Evolutionary conservation across 2,797 vertebrate genomes (phyloP).

Genomic region (Acipenser transmontanus): DNA sequence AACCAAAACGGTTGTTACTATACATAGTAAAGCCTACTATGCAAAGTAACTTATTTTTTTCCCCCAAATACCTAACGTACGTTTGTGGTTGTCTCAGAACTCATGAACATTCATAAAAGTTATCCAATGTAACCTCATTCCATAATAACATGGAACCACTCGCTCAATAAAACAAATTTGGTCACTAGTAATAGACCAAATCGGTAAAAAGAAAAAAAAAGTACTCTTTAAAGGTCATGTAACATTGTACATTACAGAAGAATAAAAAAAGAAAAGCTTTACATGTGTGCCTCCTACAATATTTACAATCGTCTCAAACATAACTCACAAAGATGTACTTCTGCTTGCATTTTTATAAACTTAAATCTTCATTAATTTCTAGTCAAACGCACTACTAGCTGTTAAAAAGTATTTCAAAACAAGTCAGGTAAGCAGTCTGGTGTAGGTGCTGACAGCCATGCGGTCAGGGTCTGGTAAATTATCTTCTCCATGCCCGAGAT

Average conservation of each 20-base stretch:
- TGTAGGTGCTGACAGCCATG: conserved; percentile 18
- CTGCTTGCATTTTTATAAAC: conserved; percentile 34
- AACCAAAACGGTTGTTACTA: not conserved
- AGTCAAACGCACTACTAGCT: conserved; percentile 44
- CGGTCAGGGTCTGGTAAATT: conserved; percentile 49
- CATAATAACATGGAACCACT: conserved; percentile 61
- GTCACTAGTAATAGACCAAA: conserved; percentile 61
- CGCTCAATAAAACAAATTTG: conserved; percentile 59
- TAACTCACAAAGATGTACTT: conserved; percentile 64
- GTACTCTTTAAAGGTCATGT: conserved; percentile 57
- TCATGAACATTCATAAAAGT: conserved; percentile 67
- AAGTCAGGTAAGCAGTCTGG: conserved; percentile 21
- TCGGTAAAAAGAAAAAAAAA: conserved; percentile 70
- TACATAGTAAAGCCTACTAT: conserved; percentile 82
- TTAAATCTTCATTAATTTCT: conserved; percentile 17
- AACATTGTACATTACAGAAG: conserved; percentile 30
- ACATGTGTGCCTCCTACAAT: conserved; percentile 70
- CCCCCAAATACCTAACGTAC: conserved; percentile 34
- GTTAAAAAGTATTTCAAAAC: conserved; percentile 48
- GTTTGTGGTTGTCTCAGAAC: conserved; percentile 32
- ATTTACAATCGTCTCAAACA: conserved; percentile 76
- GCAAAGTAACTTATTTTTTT: conserved; percentile 63
- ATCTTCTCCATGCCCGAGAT: conserved; percentile 96
- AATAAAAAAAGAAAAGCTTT: conserved; percentile 56
- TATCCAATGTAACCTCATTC: conserved; percentile 72